phyloP scores from a whole-genome alignment of 2,888 invertebrate genomes.

The Hartigia nigra region DNA sequence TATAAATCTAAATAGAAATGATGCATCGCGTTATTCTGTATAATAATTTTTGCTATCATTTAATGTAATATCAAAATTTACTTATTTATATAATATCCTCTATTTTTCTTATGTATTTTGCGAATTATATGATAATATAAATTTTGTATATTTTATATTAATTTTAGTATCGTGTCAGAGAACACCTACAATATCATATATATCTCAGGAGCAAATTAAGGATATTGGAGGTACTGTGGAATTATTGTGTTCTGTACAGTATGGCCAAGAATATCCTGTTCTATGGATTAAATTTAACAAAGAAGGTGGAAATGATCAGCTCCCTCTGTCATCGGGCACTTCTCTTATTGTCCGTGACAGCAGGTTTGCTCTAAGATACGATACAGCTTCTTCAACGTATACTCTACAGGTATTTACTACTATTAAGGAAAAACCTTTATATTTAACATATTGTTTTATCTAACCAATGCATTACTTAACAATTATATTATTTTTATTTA shows the following conservation, averaged over 20 bases:
- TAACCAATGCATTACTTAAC: neutral
- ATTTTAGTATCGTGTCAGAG: slow-evolving; percentile 74
- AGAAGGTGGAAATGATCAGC: slow-evolving; percentile 73
- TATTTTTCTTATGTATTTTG: neutral
- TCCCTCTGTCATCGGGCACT: slow-evolving; percentile 86
- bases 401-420: slow-evolving; percentile 73
- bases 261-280: slow-evolving; percentile 88
- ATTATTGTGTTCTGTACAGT: slow-evolving; percentile 89
- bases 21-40: neutral
- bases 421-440: slow-evolving; percentile 27
- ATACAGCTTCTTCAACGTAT: slow-evolving; percentile 83
- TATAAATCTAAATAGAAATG: neutral
- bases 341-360: slow-evolving; percentile 87
- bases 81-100: neutral
- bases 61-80: neutral
- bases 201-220: slow-evolving; percentile 91
- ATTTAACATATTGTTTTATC: neutral
- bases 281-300: slow-evolving; percentile 81
- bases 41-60: neutral
- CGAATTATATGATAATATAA: neutral
- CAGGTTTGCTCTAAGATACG: slow-evolving; percentile 83
- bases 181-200: slow-evolving; percentile 90
- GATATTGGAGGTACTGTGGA: slow-evolving; percentile 92
- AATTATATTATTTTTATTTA: neutral
- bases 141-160: neutral